Percentiles rank a stretch among this genome's conserved stretches.
Conservation (phyloP, 2,797 vertebrate genomes). For the Chloroceryle amazona region DNA sequence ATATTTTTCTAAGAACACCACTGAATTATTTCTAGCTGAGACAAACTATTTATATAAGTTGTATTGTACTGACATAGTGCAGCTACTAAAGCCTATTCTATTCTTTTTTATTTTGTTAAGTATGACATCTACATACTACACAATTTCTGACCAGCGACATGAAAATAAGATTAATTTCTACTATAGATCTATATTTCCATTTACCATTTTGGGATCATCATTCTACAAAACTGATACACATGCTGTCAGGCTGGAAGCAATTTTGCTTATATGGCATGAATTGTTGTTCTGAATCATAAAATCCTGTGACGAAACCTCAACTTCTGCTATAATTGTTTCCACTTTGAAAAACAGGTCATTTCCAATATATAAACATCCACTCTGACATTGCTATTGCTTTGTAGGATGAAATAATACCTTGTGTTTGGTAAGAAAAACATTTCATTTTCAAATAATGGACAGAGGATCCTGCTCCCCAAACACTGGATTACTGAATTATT, state of each 20-base stretch:
- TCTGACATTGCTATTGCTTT: background rate
- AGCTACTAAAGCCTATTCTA: background rate
- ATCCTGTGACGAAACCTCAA: conserved; percentile 22
- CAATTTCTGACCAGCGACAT: background rate
- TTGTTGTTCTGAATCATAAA: conserved; percentile 52
- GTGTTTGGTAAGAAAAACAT: background rate
- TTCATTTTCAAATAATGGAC: background rate
- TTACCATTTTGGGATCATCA: background rate
- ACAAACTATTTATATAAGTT: background rate
- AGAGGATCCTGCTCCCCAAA: background rate
- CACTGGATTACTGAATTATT: background rate
- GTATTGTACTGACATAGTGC: background rate
- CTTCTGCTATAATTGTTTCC: conserved; percentile 45
- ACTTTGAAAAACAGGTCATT: background rate
- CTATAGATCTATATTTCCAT: background rate
- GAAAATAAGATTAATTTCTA: background rate
- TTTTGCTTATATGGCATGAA: conserved; percentile 38
- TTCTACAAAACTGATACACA: background rate
- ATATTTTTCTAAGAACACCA: background rate
- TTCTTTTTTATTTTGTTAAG: background rate
- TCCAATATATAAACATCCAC: background rate
- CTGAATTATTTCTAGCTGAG: conserved; percentile 32
- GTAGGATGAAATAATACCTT: background rate
- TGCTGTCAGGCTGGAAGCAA: background rate
- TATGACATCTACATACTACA: background rate